Evolutionary conservation across 1,140 invertebrate genomes (phyloP), one percentile per base, ranked within the genome.

Genomic region (Drosophila pectinifera): DNA sequence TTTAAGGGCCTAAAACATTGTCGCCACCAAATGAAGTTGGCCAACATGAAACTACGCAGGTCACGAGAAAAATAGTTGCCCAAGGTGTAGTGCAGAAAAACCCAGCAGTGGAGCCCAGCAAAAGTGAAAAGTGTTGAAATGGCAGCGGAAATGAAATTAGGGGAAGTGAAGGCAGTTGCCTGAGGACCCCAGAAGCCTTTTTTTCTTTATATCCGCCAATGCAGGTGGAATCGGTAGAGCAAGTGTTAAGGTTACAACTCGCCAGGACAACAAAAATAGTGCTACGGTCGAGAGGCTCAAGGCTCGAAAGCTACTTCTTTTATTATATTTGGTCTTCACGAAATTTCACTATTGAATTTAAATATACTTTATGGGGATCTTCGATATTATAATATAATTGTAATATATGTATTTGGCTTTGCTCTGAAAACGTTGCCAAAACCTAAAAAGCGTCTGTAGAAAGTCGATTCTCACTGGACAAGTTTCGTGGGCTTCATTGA

Each of bases 1-100:
- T 88, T 83, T 76, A 68, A 83, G 83, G 20, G 70, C 49, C 83
- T 73, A 73, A 83, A 88, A 76, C 79, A 86, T 86, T 86, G 79
- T 83, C 82, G 83, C 72, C 75, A 72, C 58, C 80, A 78, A 64
- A 46, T 65, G 53, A 78, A 82, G 67, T 59, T 73, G 54, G 62
- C 49, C 43, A 53, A 43, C 68, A 69, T 69, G 42, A 55, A 64
- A 57, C 57, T 46, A 70, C 65, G 70, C 73, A 79, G 43, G 57
- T 65, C 75, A 59, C 56, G 45, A 70, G 48, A 22, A 67, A 75
- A 78, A 58, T 77, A 43, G 73, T 61, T 76, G 39, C 46, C 48
- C 63, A 76, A 55, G 73, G 73, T 76, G 73, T 56, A 55, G 39
- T 39, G 36, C 31, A 16, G 16, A 18, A 48, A 59, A 72, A 39